Percentiles rank a stretch among this genome's conserved stretches.
phyloP scores from a whole-genome alignment of 2,797 vertebrate species.

The Dromococcyx pavoninus region DNA sequence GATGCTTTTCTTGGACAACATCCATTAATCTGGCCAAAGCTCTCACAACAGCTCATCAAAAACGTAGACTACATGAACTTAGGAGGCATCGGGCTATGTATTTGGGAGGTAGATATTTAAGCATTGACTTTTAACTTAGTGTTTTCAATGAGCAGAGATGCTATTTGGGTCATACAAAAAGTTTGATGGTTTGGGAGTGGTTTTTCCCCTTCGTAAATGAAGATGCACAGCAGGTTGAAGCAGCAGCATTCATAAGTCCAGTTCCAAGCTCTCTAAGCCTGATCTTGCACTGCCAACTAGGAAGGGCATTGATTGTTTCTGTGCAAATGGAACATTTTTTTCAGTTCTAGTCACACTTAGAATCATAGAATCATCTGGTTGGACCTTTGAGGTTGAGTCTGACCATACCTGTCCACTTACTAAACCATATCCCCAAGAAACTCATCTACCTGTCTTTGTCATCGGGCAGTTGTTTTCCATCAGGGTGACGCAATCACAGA shows the following conservation, averaged over 20 bases:
- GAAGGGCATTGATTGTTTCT: neutral
- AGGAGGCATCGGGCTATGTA: neutral
- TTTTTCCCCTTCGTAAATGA: neutral
- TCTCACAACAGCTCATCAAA: neutral
- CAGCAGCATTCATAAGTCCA: accelerated
- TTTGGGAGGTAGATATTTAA: neutral
- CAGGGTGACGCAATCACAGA: neutral
- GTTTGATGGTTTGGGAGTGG: neutral
- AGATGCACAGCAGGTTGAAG: neutral
- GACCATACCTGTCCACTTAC: too few relatives aligned
- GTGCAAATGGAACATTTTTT: too few relatives aligned
- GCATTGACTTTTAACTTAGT: neutral
- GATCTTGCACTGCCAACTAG: neutral
- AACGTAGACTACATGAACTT: neutral
- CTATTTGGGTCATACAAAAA: neutral
- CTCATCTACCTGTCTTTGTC: too few relatives aligned
- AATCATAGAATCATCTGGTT: too few relatives aligned
- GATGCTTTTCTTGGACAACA: constrained; percentile 13
- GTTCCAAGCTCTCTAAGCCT: neutral
- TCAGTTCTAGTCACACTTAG: neutral
- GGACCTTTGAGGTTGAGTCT: too few relatives aligned
- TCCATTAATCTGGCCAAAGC: neutral
- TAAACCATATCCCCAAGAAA: too few relatives aligned
- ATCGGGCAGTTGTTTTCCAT: neutral
- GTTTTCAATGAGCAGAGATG: neutral